Conservation (phyloP, 64 coral and sea anemone species). For the Montipora foliosa region DNA sequence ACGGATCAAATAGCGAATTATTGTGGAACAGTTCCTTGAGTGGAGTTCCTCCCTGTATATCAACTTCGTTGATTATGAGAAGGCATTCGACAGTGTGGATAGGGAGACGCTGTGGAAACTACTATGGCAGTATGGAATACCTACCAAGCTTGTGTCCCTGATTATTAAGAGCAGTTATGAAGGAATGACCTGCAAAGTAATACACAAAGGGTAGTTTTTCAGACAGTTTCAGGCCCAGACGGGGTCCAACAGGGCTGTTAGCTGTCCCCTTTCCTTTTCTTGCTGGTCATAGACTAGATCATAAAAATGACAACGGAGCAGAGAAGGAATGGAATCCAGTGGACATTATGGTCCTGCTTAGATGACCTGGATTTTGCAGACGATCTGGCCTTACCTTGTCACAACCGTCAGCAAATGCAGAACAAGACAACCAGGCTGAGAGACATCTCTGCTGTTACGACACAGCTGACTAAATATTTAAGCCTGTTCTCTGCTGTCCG, state of each 20-base stretch:
- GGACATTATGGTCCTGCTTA: neutral
- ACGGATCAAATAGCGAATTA: conserved; percentile 25
- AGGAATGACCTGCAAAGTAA: conserved; percentile 3
- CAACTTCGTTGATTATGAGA: neutral
- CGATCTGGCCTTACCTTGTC: conserved; percentile 23
- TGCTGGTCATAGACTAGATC: neutral
- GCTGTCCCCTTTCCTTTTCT: conserved; percentile 37
- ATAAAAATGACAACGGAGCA: neutral
- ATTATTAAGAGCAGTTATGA: neutral
- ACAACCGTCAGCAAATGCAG: neutral
- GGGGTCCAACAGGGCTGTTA: neutral
- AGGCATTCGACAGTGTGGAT: neutral
- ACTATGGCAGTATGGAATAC: conserved; percentile 7
- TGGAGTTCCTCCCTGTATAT: neutral
- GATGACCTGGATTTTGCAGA: conserved; percentile 39
- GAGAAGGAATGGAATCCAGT: conserved; percentile 43
- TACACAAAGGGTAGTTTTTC: neutral
- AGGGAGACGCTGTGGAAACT: neutral
- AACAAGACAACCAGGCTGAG: neutral
- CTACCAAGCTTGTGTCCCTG: neutral
- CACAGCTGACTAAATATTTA: too few relatives aligned
- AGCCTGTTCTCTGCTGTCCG: too few relatives aligned
- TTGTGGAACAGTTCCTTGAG: conserved; percentile 10
- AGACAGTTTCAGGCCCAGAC: neutral
- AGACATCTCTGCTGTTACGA: neutral